Evolutionary conservation across 2,113 vertebrate species (phyloP), one percentile per base, ranked within the genome.

Genomic region (Chloroceryle aenea): DNA sequence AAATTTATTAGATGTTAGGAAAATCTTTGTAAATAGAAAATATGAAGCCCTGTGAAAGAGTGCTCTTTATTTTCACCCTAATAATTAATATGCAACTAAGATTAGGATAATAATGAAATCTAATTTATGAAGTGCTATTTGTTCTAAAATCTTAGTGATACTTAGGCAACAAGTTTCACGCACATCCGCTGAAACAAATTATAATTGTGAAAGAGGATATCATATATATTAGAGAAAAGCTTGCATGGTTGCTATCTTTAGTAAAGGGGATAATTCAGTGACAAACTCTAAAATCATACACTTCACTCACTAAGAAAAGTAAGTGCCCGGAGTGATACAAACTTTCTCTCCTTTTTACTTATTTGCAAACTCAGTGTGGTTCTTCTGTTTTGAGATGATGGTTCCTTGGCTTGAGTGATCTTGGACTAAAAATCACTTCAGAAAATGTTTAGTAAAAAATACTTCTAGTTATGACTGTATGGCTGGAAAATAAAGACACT

Each of bases 21-120:
- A 97, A 98, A 97, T 80, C 92, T 95, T 96, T 97, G 96, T 97
- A 97, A 98, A 97, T 85, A 98, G 95, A 97, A 98, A 97, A 97
- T 95, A 96, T n/a, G 95, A 97, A 98, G 77, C 67, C 90, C 96
- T 96, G 93, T 97, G 96, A 97, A 97, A 96, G 59, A 87, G 69
- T n/a, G 45, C 61, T 90, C 89, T 97, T 92, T 93, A 94, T 97
- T 95, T 97, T 95, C 90, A 91, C 89, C 74, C 89, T 79, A 95
- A 95, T 90, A 97, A 98, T 97, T 96, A 96, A 95, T 85, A 97
- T 90, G 75, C 69, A 93, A 55, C 21, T 55, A 95, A 78, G 92
- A 97, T 93, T 3, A 71, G 67, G 64, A 64, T 96, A 96, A 91
- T 93, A 96, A 96, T 43, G 90, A 90, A 92, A 86, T 36, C 18